phyloP scores from a whole-genome alignment of 2,888 invertebrate species.

The Teleiodes luculella region DNA sequence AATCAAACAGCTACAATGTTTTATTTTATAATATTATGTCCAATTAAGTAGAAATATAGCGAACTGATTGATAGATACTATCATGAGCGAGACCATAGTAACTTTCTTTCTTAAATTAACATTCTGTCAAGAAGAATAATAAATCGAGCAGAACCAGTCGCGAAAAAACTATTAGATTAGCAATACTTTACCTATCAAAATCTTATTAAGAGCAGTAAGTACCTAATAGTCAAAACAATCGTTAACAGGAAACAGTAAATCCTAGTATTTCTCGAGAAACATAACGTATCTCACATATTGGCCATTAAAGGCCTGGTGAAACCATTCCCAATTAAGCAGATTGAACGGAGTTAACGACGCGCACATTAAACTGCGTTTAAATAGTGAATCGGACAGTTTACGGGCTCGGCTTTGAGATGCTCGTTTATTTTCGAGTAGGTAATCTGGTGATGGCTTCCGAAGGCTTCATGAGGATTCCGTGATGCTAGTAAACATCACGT shows the following conservation, averaged over 20 bases:
- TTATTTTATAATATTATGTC: no score
- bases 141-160: no score
- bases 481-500: slow-evolving; percentile 7
- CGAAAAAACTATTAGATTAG: no score
- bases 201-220: no score
- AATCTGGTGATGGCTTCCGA: slow-evolving; percentile 14
- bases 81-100: no score
- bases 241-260: slow-evolving; percentile 20
- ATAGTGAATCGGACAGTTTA: slow-evolving; percentile 71
- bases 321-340: slow-evolving; percentile 74
- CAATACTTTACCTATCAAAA: no score
- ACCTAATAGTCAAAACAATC: slow-evolving; percentile 17
- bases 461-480: slow-evolving; percentile 15
- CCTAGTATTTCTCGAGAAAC: slow-evolving; percentile 19
- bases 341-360: slow-evolving; percentile 65
- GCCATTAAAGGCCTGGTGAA: slow-evolving; percentile 53
- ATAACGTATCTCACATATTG: slow-evolving; percentile 37
- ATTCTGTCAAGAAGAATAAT: no score
- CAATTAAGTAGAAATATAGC: no score
- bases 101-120: no score
- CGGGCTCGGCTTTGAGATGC: slow-evolving; percentile 50
- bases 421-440: slow-evolving; percentile 36
- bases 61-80: no score
- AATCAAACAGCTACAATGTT: no score
- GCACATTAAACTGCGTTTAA: slow-evolving; percentile 64